A percentile compares a stretch with the other conserved stretches of the same genome.
Evolutionary conservation across 2,888 invertebrate species (phyloP).

Genomic region (Rotaria sp.): DNA sequence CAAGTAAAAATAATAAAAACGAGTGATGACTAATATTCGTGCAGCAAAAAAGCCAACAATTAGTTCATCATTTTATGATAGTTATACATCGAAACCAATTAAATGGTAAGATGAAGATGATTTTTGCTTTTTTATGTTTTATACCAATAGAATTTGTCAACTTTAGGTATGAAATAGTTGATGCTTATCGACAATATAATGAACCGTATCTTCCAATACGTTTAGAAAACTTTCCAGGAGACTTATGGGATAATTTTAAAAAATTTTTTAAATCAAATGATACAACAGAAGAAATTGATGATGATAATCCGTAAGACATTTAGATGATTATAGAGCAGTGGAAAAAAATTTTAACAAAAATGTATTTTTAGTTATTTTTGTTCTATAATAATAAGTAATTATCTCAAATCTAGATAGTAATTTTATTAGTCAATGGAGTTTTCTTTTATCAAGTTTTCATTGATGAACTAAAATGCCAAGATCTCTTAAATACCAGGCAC

Average conservation of each 20-base stretch:
- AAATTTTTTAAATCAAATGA: background rate
- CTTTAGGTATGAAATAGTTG: conserved; percentile 2
- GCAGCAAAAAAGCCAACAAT: background rate
- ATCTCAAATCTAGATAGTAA: too few relatives aligned
- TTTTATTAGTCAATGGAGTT: too few relatives aligned
- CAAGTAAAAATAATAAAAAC: background rate
- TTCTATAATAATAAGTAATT: too few relatives aligned
- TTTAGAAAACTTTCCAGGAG: background rate
- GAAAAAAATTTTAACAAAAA: too few relatives aligned
- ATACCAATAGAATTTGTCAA: background rate
- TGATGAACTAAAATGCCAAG: too few relatives aligned
- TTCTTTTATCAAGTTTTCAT: too few relatives aligned
- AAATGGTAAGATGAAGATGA: background rate
- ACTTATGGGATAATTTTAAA: background rate
- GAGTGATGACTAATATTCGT: background rate
- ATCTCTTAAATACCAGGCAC: too few relatives aligned
- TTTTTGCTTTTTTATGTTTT: background rate
- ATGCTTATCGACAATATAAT: conserved; percentile 10
- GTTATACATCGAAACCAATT: background rate
- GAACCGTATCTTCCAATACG: conserved; percentile 19
- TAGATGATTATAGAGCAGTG: too few relatives aligned
- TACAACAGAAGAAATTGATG: background rate
- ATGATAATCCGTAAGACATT: background rate
- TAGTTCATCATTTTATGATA: conserved; percentile 19
- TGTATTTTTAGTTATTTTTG: too few relatives aligned